Conservation (phyloP, 2,797 vertebrate genomes). For the Phalanger gymnotis region DNA sequence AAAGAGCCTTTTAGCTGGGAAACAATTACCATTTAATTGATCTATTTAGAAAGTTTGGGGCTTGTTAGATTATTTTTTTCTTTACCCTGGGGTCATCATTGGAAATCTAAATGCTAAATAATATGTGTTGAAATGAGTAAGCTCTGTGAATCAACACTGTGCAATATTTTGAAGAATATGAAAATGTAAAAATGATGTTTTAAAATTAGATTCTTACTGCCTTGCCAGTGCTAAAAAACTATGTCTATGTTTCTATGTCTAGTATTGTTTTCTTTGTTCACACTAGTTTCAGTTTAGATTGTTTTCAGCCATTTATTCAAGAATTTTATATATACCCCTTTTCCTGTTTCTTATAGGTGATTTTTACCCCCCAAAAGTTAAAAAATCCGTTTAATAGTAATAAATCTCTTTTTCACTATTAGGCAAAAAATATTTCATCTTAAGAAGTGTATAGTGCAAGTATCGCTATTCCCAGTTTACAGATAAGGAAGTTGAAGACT, state of each 20-base stretch:
- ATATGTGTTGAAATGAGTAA: background rate
- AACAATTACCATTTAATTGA: background rate
- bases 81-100: background rate
- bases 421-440: background rate
- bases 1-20: background rate
- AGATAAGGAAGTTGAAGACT: background rate
- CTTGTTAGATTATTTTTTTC: background rate
- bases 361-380: background rate
- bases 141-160: background rate
- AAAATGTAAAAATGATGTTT: background rate
- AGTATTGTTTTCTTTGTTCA: background rate
- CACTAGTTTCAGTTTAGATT: background rate
- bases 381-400: background rate
- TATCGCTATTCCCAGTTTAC: rapidly evolving
- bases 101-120: background rate
- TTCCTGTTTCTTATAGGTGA: background rate
- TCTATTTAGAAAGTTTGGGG: background rate
- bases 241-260: background rate
- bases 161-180: background rate
- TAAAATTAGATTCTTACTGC: background rate
- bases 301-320: background rate
- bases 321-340: background rate
- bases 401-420: background rate
- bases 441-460: background rate
- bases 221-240: background rate